These are phyloP conservation scores for Ibycter americanus DNA, from an alignment of 2,797 vertebrate species.

Conservation along the genomic window DNA sequence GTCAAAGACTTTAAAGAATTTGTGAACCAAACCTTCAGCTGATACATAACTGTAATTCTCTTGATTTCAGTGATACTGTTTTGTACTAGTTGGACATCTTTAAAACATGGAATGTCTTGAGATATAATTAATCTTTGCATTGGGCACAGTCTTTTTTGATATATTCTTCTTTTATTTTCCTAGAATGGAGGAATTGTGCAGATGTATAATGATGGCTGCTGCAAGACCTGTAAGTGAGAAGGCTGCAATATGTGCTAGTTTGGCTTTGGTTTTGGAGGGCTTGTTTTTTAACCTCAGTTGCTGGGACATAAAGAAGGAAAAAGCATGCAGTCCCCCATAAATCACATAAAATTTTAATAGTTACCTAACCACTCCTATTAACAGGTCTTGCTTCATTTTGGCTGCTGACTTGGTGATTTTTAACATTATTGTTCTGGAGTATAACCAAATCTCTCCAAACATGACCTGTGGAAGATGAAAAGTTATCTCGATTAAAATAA, in stretches of 20 bases:
- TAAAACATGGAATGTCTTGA: neutral
- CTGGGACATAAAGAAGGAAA: slow-evolving; percentile 63
- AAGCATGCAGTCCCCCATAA: slow-evolving; percentile 69
- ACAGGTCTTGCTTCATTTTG: slow-evolving; percentile 67
- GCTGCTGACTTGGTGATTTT: slow-evolving; percentile 72
- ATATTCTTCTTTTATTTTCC: slow-evolving; percentile 63
- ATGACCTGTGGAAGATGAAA: neutral
- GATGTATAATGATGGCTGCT: slow-evolving; percentile 94
- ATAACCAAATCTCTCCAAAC: slow-evolving; percentile 63
- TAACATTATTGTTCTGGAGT: slow-evolving; percentile 71
- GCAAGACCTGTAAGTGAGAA: slow-evolving; percentile 94
- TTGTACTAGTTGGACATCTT: neutral
- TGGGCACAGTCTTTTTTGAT: slow-evolving; percentile 68
- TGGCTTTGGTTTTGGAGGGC: slow-evolving; percentile 69
- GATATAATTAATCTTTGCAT: neutral
- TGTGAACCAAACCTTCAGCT: neutral
- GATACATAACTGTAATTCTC: neutral
- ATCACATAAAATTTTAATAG: slow-evolving; percentile 43
- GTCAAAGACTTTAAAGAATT: neutral
- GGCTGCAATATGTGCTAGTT: slow-evolving; percentile 65
- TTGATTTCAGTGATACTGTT: neutral
- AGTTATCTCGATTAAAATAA: neutral
- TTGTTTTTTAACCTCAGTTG: slow-evolving; percentile 65
- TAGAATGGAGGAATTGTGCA: slow-evolving; percentile 94
- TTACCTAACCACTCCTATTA: slow-evolving; percentile 48